A percentile compares a stretch with the other conserved stretches of the same genome.
Evolutionary conservation across 2,888 invertebrate species (phyloP).

Genomic region (Oeneis ivallda): DNA sequence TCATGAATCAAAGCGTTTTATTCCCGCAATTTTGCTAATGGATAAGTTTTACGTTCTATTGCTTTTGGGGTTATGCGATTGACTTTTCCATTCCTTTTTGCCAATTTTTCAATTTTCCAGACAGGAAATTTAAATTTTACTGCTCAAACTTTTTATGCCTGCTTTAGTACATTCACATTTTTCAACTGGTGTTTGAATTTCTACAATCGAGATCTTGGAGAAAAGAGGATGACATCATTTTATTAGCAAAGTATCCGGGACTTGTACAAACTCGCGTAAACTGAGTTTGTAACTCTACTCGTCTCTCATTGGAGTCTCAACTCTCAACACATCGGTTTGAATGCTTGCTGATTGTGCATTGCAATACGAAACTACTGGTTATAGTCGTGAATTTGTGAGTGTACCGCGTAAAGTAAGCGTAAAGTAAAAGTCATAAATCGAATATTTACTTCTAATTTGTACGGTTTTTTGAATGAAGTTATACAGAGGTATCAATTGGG

Average conservation of each 20-base stretch:
- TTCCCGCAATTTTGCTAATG: slow-evolving; percentile 10
- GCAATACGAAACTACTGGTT: neutral
- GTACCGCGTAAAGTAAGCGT: neutral
- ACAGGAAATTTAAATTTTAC: no score
- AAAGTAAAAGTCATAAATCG: neutral
- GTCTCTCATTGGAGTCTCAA: no score
- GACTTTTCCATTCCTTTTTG: neutral
- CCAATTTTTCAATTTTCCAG: neutral
- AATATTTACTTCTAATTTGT: neutral
- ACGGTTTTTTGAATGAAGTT: no score
- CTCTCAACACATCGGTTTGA: slow-evolving; percentile 57
- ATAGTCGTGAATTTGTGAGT: neutral
- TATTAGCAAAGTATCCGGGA: neutral
- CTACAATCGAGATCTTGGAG: no score
- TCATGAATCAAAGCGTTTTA: slow-evolving; percentile 34
- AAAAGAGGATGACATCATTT: no score
- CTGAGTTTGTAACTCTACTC: slow-evolving; percentile 59
- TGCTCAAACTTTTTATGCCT: no score
- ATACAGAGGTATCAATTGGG: no score
- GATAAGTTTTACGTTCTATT: slow-evolving; percentile 4
- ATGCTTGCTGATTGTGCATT: slow-evolving; percentile 68
- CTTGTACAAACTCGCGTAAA: slow-evolving; percentile 38
- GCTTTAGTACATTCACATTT: no score
- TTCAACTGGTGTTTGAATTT: no score
- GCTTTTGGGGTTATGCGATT: neutral